phyloP scores from a whole-genome alignment of 1,140 invertebrate species.

The Zaprionus ornatus region DNA sequence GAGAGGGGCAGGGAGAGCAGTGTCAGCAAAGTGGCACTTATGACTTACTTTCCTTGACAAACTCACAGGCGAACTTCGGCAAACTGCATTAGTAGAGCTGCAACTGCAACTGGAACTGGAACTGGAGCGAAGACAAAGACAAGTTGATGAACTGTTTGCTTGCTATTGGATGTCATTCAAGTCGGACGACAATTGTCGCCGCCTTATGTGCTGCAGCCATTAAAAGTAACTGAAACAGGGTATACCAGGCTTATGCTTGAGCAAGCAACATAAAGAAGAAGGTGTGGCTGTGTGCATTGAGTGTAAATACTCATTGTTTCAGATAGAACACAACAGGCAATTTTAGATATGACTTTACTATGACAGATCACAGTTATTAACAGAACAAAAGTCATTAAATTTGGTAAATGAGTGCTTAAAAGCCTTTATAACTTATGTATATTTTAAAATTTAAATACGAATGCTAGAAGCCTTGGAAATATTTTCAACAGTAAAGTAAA shows the following conservation, averaged over 20 bases:
- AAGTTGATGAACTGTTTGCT: slow-evolving; percentile 4
- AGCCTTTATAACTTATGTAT: too few species aligned
- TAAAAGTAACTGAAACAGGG: neutral
- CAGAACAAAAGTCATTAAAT: too few species aligned
- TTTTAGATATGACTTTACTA: too few species aligned
- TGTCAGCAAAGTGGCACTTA: slow-evolving; percentile 42
- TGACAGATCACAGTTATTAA: too few species aligned
- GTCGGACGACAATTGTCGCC: neutral
- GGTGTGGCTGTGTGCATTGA: neutral
- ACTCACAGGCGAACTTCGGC: neutral
- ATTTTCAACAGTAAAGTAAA: too few species aligned
- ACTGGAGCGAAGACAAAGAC: neutral
- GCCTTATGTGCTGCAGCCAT: neutral
- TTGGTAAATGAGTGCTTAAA: too few species aligned
- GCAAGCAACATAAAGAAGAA: neutral
- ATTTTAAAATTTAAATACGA: too few species aligned
- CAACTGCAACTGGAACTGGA: neutral
- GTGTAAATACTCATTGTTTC: too few species aligned
- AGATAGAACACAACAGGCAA: too few species aligned
- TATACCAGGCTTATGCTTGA: neutral
- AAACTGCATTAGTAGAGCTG: neutral
- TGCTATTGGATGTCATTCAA: slow-evolving; percentile 25
- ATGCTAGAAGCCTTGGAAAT: too few species aligned
- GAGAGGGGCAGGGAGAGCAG: slow-evolving; percentile 4
- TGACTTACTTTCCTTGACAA: slow-evolving; percentile 29